phyloP scores from a whole-genome alignment of 2,797 vertebrate species.

The Darevskia nairensis region DNA sequence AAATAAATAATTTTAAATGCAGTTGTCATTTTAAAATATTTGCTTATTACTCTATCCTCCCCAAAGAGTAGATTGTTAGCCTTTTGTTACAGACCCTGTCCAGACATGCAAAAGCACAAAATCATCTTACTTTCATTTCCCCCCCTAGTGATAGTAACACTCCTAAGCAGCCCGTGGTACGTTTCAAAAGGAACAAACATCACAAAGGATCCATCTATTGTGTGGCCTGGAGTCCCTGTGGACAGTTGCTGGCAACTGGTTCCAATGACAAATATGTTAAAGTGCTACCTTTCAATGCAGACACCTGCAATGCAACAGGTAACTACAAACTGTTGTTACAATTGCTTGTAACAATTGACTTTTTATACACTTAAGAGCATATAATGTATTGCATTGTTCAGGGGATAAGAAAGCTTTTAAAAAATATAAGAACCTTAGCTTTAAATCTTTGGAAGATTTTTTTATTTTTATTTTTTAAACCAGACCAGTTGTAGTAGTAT shows the following conservation, averaged over 20 bases:
- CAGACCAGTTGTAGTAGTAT: background rate
- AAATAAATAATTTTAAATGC: constrained; percentile 5
- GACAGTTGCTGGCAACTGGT: constrained; percentile 94
- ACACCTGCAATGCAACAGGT: constrained; percentile 97
- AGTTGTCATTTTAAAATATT: background rate
- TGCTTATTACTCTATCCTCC: background rate
- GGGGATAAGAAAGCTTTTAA: background rate
- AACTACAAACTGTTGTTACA: constrained; percentile 39
- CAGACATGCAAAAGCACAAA: background rate
- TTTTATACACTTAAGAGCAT: background rate
- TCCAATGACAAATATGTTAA: constrained; percentile 99
- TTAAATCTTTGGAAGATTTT: background rate
- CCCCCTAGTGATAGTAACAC: constrained; percentile 78
- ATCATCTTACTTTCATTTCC: constrained; percentile 14
- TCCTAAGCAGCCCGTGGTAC: constrained; percentile 87
- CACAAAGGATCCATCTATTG: constrained; percentile 99
- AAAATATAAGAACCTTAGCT: background rate
- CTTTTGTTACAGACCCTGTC: background rate
- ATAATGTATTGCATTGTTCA: background rate
- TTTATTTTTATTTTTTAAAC: no score
- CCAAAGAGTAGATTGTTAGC: background rate
- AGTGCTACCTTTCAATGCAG: constrained; percentile 95
- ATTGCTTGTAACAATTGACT: background rate
- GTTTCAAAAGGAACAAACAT: constrained; percentile 98
- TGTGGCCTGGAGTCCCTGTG: constrained; percentile 97